Percentiles rank a stretch among this genome's conserved stretches.
Conservation (phyloP, 2,888 invertebrate species). For the Odontomyia ornata region DNA sequence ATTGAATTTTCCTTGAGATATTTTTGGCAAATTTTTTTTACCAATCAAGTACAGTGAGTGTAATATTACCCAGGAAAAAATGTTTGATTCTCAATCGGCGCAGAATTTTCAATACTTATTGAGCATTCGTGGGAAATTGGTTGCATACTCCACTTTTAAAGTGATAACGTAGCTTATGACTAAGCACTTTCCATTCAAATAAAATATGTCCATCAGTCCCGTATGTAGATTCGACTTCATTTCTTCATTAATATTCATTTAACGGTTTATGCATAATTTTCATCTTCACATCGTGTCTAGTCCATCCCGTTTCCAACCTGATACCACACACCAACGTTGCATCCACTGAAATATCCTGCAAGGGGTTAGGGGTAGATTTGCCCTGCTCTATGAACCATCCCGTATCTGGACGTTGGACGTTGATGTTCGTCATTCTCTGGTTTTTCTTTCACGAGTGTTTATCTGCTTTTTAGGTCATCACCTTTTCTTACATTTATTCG, state of each 20-base stretch:
- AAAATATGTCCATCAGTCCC: background rate
- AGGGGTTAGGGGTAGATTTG: no score
- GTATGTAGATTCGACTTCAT: background rate
- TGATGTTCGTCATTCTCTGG: no score
- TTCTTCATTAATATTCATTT: constrained; percentile 32
- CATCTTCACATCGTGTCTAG: background rate
- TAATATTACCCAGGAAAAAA: no score
- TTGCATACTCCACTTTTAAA: no score
- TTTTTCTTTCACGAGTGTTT: constrained; percentile 15
- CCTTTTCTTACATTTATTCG: constrained; percentile 33
- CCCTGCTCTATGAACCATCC: constrained; percentile 14
- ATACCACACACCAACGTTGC: background rate
- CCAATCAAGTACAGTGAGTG: no score
- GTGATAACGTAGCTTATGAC: no score
- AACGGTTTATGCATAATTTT: constrained; percentile 15
- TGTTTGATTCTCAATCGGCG: no score
- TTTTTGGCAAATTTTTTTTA: no score
- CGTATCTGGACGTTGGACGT: constrained; percentile 37
- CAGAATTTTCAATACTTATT: no score
- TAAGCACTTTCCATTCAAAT: background rate
- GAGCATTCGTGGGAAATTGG: no score
- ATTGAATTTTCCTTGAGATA: no score
- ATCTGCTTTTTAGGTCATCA: constrained; percentile 37
- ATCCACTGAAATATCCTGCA: no score
- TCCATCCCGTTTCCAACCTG: background rate